Evolutionary conservation across 2,113 vertebrate species (phyloP).

Genomic region (Tragelaphus scriptus): DNA sequence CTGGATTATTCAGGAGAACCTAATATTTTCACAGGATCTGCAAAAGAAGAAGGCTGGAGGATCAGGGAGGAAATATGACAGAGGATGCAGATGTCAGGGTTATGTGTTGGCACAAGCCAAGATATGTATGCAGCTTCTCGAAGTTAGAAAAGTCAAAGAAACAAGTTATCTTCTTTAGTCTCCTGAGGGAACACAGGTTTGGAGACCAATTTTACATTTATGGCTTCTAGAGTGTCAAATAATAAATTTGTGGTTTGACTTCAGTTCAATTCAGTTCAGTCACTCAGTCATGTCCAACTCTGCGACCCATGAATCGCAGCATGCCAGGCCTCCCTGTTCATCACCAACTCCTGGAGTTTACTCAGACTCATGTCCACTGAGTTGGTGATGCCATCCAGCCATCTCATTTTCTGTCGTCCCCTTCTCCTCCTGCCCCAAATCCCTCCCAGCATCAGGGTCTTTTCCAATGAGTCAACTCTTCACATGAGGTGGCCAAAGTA

Average conservation of each 20-base stretch:
- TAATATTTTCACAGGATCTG: not conserved
- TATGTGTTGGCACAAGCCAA: not conserved
- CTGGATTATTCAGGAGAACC: not conserved
- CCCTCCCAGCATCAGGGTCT: no score
- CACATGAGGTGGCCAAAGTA: no score
- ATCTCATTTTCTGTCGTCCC: no score
- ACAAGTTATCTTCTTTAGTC: not conserved
- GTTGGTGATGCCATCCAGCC: no score
- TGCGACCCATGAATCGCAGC: rapidly evolving
- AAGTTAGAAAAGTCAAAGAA: not conserved
- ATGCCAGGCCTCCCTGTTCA: rapidly evolving
- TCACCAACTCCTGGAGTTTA: no score
- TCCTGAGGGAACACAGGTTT: not conserved
- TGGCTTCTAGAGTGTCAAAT: not conserved
- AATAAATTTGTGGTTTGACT: not conserved
- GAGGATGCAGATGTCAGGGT: not conserved
- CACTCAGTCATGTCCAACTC: no score
- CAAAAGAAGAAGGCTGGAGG: not conserved
- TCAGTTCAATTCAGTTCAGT: not conserved
- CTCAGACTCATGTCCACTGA: no score
- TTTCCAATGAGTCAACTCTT: no score
- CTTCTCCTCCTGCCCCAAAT: no score
- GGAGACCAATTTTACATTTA: not conserved
- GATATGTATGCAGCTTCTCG: not conserved
- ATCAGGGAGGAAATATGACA: not conserved